A percentile compares a stretch with the other conserved stretches of the same genome.
Conservation (phyloP, 2,113 vertebrate genomes). For the Talpa occidentalis region DNA sequence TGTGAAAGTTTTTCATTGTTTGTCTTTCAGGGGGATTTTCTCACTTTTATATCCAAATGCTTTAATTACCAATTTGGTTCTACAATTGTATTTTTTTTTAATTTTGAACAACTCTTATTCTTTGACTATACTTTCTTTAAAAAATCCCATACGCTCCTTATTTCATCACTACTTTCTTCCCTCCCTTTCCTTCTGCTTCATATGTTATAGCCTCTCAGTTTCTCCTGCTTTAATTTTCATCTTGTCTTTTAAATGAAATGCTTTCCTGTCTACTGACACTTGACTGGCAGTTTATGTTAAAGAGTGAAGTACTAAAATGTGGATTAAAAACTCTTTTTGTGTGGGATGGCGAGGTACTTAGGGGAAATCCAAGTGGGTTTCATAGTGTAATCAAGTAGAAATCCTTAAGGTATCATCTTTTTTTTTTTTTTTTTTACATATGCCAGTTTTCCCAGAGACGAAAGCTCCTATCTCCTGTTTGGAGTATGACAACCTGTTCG, state of each 20-base stretch:
- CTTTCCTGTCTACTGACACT: neutral
- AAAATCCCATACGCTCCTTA: too few species aligned
- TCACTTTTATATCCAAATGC: neutral
- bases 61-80: neutral
- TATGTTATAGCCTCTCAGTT: neutral
- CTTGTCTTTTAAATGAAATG: neutral
- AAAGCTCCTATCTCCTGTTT: neutral
- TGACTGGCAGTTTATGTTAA: neutral
- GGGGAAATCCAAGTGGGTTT: neutral
- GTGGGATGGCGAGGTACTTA: fast-evolving
- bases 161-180: neutral
- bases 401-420: neutral
- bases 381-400: neutral
- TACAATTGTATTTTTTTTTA: neutral
- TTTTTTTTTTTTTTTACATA: neutral
- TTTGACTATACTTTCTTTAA: neutral
- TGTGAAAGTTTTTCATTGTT: neutral
- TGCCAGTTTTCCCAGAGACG: neutral
- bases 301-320: neutral
- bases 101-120: neutral
- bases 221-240: neutral
- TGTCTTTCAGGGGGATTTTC: neutral
- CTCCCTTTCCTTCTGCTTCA: neutral
- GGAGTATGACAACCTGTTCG: neutral
- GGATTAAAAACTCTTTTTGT: neutral